Evolutionary conservation across 2,113 vertebrate genomes (phyloP).

Genomic region (Haliaeetus leucogaster): DNA sequence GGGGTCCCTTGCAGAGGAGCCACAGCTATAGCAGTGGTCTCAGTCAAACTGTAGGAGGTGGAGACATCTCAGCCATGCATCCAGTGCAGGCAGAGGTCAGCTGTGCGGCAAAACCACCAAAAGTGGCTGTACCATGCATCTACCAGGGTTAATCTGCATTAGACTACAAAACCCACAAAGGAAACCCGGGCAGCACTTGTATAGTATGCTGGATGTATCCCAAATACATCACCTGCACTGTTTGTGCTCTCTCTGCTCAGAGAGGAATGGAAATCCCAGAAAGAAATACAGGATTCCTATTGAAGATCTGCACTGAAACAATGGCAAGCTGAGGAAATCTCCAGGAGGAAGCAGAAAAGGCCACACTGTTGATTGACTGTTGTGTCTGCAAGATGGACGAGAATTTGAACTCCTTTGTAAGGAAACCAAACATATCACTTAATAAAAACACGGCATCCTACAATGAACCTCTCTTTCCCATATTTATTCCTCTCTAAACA

Average conservation of each 20-base stretch:
- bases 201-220: rapidly evolving
- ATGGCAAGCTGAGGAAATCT: background rate
- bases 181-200: rapidly evolving
- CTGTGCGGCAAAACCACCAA: background rate
- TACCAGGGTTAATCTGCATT: background rate
- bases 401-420: background rate
- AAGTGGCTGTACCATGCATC: background rate
- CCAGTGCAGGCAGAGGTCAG: background rate
- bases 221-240: background rate
- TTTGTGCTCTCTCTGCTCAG: background rate
- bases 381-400: background rate
- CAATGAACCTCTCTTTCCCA: background rate
- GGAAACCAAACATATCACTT: background rate
- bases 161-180: background rate
- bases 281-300: background rate
- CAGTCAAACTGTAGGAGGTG: background rate
- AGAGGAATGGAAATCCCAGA: background rate
- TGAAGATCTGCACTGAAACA: background rate
- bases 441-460: slow-evolving; percentile 40
- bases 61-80: background rate
- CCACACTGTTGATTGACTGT: background rate
- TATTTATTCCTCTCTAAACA: slow-evolving; percentile 45
- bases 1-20: background rate
- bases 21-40: background rate
- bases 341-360: background rate